Evolutionary conservation across 2,888 invertebrate genomes (phyloP).

Genomic region (Sphaeridia pumilis): DNA sequence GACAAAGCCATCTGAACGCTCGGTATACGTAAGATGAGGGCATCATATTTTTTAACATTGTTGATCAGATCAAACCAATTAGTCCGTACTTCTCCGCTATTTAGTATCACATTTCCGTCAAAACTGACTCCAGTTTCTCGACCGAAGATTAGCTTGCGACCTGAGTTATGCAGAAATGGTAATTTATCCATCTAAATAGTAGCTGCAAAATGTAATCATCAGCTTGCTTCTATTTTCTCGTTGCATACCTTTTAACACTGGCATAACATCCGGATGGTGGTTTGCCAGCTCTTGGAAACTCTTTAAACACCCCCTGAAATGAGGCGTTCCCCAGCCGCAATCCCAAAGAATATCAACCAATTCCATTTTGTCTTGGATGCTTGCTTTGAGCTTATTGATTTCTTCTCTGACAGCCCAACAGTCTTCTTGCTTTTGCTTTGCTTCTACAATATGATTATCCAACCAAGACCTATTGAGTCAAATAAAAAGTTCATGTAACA

Average conservation of each 20-base stretch:
- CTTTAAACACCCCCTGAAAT: conserved; percentile 79
- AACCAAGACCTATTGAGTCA: conserved; percentile 70
- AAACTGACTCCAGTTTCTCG: conserved; percentile 82
- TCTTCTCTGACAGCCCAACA: conserved; percentile 60
- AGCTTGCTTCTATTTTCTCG: background rate
- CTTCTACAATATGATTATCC: conserved; percentile 54
- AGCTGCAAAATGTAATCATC: conserved; percentile 42
- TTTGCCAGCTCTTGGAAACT: conserved; percentile 63
- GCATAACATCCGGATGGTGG: conserved; percentile 61
- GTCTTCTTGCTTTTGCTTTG: conserved; percentile 54
- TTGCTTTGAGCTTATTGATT: conserved; percentile 53
- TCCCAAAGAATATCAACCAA: conserved; percentile 59
- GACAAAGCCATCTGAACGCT: conserved; percentile 74
- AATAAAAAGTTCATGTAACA: conserved; percentile 35
- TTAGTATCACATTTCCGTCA: conserved; percentile 79
- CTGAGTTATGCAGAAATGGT: conserved; percentile 42
- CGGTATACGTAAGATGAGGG: conserved; percentile 60
- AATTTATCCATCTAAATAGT: conserved; percentile 16
- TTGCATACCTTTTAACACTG: conserved; percentile 44
- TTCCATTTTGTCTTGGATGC: conserved; percentile 48
- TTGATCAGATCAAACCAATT: conserved; percentile 88
- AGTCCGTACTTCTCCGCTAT: conserved; percentile 81
- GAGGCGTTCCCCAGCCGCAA: conserved; percentile 77
- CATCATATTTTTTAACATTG: conserved; percentile 57
- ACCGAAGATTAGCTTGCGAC: conserved; percentile 69